Percentiles rank a stretch among this genome's conserved stretches.
These are phyloP conservation scores for Abrostola triplasia DNA, from an alignment of 2,888 invertebrate genomes.

Conservation along the genomic window DNA sequence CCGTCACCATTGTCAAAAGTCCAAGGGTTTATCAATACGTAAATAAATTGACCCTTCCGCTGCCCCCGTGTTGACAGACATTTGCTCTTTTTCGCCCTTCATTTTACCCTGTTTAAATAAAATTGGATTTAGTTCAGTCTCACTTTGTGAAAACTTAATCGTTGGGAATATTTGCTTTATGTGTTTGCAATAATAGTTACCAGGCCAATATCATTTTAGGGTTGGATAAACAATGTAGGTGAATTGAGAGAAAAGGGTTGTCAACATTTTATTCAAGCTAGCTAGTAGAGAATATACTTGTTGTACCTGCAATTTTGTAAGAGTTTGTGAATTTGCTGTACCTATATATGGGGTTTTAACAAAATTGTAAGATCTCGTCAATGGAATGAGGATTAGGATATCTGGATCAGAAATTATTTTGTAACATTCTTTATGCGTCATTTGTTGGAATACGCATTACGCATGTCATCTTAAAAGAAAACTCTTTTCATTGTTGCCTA, in stretches of 20 bases:
- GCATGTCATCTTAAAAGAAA: background rate
- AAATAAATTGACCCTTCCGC: conserved; percentile 74
- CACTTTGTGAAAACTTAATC: conserved; percentile 50
- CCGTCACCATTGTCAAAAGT: conserved; percentile 65
- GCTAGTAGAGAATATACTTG: too few relatives aligned
- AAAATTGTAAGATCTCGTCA: too few relatives aligned
- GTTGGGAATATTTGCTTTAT: conserved; percentile 40
- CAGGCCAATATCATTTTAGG: conserved; percentile 46
- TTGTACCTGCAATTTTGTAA: too few relatives aligned
- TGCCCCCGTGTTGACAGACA: conserved; percentile 57
- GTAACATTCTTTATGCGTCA: background rate
- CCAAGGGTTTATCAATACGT: conserved; percentile 78
- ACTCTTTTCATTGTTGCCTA: conserved; percentile 30
- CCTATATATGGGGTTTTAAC: too few relatives aligned
- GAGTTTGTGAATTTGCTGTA: too few relatives aligned
- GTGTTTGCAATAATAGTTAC: conserved; percentile 29
- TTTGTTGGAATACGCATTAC: too few relatives aligned
- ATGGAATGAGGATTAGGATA: too few relatives aligned
- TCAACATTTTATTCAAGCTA: conserved; percentile 20
- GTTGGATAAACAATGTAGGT: conserved; percentile 38
- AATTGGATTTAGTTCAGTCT: conserved; percentile 64
- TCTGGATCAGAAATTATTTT: background rate
- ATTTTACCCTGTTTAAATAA: conserved; percentile 61
- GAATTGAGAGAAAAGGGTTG: conserved; percentile 21
- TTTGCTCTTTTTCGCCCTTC: conserved; percentile 60